Base-by-base conservation (phyloP, 2,888 invertebrate genomes). In the Agrochola litura region DNA sequence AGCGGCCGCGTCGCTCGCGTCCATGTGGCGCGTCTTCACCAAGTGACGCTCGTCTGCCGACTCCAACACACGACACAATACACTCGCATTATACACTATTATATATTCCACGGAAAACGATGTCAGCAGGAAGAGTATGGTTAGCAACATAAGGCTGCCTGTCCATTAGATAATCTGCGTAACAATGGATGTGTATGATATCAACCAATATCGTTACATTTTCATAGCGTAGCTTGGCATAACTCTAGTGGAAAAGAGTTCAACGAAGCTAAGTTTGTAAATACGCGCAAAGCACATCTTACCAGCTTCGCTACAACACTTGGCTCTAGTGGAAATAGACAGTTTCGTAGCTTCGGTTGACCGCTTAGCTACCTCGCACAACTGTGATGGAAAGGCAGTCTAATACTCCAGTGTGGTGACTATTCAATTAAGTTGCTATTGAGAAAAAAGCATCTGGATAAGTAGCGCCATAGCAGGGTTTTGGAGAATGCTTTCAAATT, bases 1-100 rank as follows among this genome's bases (percentile, higher is more conserved):
- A 89, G 98, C 98, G 46, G 98, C 98, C 73, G 98, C 98, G 77
- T 98, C 98, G 84, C 97, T 99, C 86, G 98, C 98, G 65, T 98
- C 98, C 76, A 97, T 99, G 90, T 98, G 98, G 97, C 97, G 98
- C 87, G 98, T 98, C 14, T 98, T 98, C 97, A 97, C 97, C 91
- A 97, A 97, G 91, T 97, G 96, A 96, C 81, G 19, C 52, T 0
- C 22, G 10, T 8, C 5, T 4, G 6, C 19, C 10, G 14, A 16
- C 41, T 30, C 74, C 8, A 46, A 14, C 41, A 25, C 73, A 4
- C 46, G 10, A 2, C 49, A 16, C 22, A 8, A 25, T 12, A 49
- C 14, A 30, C 22, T 43, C 43, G 10, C 43, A 49, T 30, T 22
- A 19, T 4, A 66, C 12, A 19, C 25, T 37, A 9, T 6, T 25